phyloP scores from a whole-genome alignment of 2,888 invertebrate genomes.

The Cantharis flavilabris region DNA sequence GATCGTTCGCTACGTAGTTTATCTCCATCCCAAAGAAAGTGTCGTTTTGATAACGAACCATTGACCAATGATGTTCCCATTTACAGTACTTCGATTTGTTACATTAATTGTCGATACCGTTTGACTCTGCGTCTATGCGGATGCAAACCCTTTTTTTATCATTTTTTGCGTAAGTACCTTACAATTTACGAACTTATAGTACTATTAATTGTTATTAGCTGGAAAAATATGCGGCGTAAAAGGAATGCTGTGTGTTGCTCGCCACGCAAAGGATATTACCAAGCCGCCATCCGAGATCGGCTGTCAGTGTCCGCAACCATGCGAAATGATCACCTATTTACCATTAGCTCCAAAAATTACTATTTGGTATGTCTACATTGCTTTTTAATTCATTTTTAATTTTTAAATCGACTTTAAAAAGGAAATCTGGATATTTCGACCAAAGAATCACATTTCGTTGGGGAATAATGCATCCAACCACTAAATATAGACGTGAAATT shows the following conservation, averaged over 20 bases:
- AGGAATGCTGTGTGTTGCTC: constrained; percentile 61
- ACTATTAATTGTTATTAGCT: constrained; percentile 43
- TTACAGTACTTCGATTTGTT: constrained; percentile 64
- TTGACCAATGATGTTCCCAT: constrained; percentile 51
- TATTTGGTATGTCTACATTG: constrained; percentile 46
- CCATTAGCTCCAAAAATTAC: constrained; percentile 50
- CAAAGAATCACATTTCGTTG: constrained; percentile 59
- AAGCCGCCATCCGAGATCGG: constrained; percentile 47
- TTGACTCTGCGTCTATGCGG: constrained; percentile 60
- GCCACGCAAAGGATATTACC: constrained; percentile 49
- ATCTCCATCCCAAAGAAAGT: constrained; percentile 57
- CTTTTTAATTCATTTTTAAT: neutral
- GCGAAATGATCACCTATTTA: constrained; percentile 54
- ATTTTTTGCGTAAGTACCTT: constrained; percentile 56
- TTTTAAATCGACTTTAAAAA: neutral
- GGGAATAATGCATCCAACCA: constrained; percentile 60
- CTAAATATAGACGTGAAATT: constrained; percentile 64
- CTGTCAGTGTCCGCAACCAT: constrained; percentile 57
- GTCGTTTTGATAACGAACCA: constrained; percentile 62
- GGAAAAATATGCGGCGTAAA: constrained; percentile 58
- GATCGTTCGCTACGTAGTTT: constrained; percentile 57
- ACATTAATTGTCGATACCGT: constrained; percentile 60
- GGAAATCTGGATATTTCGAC: constrained; percentile 33
- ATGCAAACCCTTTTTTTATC: constrained; percentile 66
- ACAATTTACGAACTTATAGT: neutral